Base-by-base conservation (phyloP, 2,113 vertebrate species). In the Peromyscus californicus region DNA sequence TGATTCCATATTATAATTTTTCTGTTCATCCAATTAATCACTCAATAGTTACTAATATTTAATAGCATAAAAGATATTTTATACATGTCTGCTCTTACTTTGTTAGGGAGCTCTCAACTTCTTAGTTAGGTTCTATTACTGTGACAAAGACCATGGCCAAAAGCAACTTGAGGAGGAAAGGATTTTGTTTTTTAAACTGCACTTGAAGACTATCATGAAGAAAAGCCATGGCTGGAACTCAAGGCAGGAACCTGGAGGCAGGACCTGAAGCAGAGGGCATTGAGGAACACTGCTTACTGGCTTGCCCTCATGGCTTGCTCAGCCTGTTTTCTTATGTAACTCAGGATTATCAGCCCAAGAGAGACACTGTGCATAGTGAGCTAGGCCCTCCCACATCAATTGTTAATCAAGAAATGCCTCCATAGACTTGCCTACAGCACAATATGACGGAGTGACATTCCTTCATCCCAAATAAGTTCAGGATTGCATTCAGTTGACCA, bases 1-100 rank as follows among this genome's bases (percentile, higher is more conserved):
- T 93, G 22, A 84, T 54, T 94, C 24, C 89, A 33, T 85, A 48
- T n/a, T 65, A 94, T 15, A 74, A n/a, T 42, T 78, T 51, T 94
- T 88, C 54, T 79, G 2, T 42, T 95, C 42, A 36, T 19, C 63
- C 51, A 89, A 95, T 90, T 36, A 74, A 63, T 88, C 89, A 51
- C 83, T 72, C 31, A 51, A 10, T 78, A 84, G 39, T 39, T 16
- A 51, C 51, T 51, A 51, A 51, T 51, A 51, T 9, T 51, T 51
- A 51, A 51, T 8, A 51, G 72, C 61, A 89, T 10, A 80, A 54
- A 85, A 91, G 31, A 17, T 31, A 70, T 86, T 94, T 80, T 21
- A 69, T 21, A 63, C 5, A 42, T 57, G 21, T 75, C 57, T 70
- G 21, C 16, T 85, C 16, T 75, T 3, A 36, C 4, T 82, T 94